A percentile compares a stretch with the other conserved stretches of the same genome.
Evolutionary conservation across 2,113 vertebrate species (phyloP).

Genomic region (Ploceus nigricollis): DNA sequence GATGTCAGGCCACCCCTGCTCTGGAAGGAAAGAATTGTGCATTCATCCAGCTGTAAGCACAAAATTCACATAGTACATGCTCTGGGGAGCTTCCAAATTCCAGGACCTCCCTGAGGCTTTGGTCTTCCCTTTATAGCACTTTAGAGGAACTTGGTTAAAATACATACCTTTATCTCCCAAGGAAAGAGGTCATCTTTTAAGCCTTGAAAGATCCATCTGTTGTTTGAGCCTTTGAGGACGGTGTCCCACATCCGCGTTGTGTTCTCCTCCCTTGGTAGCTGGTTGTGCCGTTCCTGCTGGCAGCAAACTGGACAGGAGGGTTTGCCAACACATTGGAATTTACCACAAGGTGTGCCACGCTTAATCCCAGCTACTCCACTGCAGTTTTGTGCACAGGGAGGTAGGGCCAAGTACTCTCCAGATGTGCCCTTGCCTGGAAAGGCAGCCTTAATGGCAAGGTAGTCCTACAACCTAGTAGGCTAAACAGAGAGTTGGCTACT

Average conservation of each 20-base stretch:
- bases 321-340: background rate
- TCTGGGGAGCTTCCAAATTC: background rate
- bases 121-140: background rate
- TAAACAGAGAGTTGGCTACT: background rate
- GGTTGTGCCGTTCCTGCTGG: background rate
- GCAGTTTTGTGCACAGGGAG: background rate
- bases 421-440: background rate
- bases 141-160: background rate
- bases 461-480: background rate
- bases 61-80: background rate
- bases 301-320: background rate
- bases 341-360: fast-evolving
- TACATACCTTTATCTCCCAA: background rate
- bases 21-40: background rate
- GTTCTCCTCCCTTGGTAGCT: background rate
- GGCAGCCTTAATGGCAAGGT: background rate
- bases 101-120: background rate
- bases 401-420: background rate
- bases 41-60: background rate
- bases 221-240: background rate
- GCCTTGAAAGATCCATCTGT: background rate
- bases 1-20: background rate
- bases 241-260: background rate
- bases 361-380: background rate
- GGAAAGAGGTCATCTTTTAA: background rate